A percentile compares a stretch with the other conserved stretches of the same genome.
Evolutionary conservation across 2,113 vertebrate species (phyloP).

Genomic region (Irena cyanogastra): DNA sequence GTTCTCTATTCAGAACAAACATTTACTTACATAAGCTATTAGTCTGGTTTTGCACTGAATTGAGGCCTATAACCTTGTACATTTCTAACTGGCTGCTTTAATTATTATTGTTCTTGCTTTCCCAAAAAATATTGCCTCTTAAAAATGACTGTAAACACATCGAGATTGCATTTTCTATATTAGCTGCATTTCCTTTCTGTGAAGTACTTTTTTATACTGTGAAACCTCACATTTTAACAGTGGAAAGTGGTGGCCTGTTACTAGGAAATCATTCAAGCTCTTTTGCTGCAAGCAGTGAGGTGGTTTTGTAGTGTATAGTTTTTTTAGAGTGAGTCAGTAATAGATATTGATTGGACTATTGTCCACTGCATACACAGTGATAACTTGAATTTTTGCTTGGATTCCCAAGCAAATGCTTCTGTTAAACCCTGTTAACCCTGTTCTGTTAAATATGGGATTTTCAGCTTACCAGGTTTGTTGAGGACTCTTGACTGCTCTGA

Average conservation of each 20-base stretch:
- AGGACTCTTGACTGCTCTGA: not conserved
- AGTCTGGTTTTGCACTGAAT: constrained; percentile 59
- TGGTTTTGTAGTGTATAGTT: constrained; percentile 43
- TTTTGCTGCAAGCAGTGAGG: constrained; percentile 41
- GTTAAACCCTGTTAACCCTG: not conserved
- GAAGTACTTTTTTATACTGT: constrained; percentile 57
- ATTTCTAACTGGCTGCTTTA: constrained; percentile 49
- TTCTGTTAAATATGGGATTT: constrained; percentile 3
- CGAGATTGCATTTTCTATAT: constrained; percentile 3
- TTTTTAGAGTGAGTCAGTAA: constrained; percentile 37
- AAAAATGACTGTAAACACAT: constrained; percentile 43
- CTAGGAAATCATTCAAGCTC: constrained; percentile 19
- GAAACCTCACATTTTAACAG: constrained; percentile 53
- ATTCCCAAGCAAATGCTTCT: constrained; percentile 43
- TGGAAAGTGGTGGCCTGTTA: constrained; percentile 42
- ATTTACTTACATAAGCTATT: constrained; percentile 56
- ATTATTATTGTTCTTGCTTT: constrained; percentile 33
- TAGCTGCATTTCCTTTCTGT: constrained; percentile 29
- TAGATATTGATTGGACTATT: not conserved
- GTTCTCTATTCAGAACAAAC: constrained; percentile 50
- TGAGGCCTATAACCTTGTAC: constrained; percentile 42
- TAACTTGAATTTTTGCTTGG: constrained; percentile 60
- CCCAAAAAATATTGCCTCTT: constrained; percentile 15
- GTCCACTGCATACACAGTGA: constrained; percentile 13
- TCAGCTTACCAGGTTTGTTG: not conserved